A percentile compares a stretch with the other conserved stretches of the same genome.
Evolutionary conservation across 2,888 invertebrate genomes (phyloP).

Genomic region (Lobophora halterata): DNA sequence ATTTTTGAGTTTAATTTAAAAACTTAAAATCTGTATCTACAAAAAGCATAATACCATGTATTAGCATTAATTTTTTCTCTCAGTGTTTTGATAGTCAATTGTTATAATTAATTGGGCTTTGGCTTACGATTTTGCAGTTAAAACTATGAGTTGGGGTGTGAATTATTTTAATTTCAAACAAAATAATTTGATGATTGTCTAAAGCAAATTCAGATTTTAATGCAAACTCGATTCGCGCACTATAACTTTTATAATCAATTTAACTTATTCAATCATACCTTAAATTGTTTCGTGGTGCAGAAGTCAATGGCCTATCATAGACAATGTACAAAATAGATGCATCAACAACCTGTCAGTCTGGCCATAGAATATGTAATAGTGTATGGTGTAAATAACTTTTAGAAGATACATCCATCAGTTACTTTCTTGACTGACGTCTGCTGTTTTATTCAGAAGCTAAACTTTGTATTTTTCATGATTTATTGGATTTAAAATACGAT

Average conservation of each 20-base stretch:
- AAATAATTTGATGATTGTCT: no score
- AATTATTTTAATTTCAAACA: slow-evolving; percentile 4
- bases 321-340: slow-evolving; percentile 17
- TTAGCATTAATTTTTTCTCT: no score
- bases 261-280: slow-evolving; percentile 19
- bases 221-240: slow-evolving; percentile 10
- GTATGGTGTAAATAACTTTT: slow-evolving; percentile 24
- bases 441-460: slow-evolving; percentile 20
- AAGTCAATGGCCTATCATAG: slow-evolving; percentile 26
- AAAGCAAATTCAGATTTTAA: slow-evolving; percentile 3
- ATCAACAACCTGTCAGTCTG: slow-evolving; percentile 27
- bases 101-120: no score
- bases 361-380: no score
- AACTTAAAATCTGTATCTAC: not conserved
- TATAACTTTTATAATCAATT: slow-evolving; percentile 25
- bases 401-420: slow-evolving; percentile 28
- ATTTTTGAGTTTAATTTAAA: slow-evolving; percentile 7
- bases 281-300: slow-evolving; percentile 21
- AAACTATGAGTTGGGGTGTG: no score
- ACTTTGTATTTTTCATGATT: slow-evolving; percentile 17
- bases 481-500: slow-evolving; percentile 10
- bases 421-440: slow-evolving; percentile 22
- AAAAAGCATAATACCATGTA: not conserved
- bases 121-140: no score
- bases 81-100: no score